Conservation (phyloP, 2,888 invertebrate species). For the Holacanthella duospinosa region DNA sequence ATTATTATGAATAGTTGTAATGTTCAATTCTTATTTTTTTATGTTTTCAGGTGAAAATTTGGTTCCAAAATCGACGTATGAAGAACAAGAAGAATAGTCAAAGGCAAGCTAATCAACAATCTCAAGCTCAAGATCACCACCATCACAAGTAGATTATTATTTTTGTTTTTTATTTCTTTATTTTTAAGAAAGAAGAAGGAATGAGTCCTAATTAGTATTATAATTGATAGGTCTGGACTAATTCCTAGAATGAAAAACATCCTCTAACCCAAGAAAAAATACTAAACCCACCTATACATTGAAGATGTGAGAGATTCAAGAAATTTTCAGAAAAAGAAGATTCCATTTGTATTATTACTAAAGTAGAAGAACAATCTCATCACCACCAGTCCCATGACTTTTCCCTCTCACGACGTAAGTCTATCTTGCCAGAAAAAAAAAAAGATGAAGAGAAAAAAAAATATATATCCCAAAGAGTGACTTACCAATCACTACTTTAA, state of each 20-base stretch:
- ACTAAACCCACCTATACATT: background rate
- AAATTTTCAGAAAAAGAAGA: background rate
- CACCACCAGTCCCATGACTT: background rate
- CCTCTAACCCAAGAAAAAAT: background rate
- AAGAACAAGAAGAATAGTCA: slow-evolving; percentile 97
- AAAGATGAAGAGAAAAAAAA: too few species aligned
- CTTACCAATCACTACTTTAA: background rate
- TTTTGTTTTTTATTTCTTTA: background rate
- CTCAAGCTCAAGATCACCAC: slow-evolving; percentile 66
- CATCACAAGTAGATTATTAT: slow-evolving; percentile 34
- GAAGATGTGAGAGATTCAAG: too few species aligned
- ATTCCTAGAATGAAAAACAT: background rate
- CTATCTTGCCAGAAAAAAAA: too few species aligned
- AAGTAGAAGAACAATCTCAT: background rate
- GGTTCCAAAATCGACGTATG: slow-evolving; percentile 99
- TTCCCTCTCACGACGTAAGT: background rate
- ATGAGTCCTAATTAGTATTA: background rate
- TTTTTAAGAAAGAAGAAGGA: slow-evolving; percentile 6
- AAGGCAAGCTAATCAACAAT: slow-evolving; percentile 70
- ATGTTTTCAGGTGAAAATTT: slow-evolving; percentile 77
- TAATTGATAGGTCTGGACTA: slow-evolving; percentile 7
- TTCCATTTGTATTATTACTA: background rate
- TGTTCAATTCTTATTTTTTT: too few species aligned
- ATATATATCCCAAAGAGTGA: too few species aligned
- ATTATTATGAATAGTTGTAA: too few species aligned